phyloP scores from a whole-genome alignment of 1,140 invertebrate species.

The Littorina saxatilis region DNA sequence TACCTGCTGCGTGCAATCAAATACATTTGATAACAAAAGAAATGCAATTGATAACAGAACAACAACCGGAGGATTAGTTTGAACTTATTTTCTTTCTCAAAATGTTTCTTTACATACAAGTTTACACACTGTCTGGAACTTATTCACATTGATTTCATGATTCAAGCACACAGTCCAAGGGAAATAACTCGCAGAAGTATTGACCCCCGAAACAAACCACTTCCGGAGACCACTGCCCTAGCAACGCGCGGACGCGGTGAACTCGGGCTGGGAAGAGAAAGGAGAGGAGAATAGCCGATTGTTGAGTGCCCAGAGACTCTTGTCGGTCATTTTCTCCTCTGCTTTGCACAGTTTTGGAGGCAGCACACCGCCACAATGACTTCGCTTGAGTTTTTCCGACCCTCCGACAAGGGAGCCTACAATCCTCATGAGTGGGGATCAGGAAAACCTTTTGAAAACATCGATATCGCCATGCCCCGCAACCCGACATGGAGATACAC shows the following conservation, averaged over 20 bases:
- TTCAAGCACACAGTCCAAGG: background rate
- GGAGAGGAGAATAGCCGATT: background rate
- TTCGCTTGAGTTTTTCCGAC: conserved; percentile 6
- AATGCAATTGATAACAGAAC: too few relatives aligned
- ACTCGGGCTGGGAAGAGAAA: background rate
- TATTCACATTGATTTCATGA: background rate
- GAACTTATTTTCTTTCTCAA: background rate
- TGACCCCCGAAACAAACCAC: background rate
- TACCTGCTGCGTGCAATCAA: too few relatives aligned
- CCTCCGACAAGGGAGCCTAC: background rate
- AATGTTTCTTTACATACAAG: background rate
- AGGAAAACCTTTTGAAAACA: background rate
- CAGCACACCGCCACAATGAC: background rate
- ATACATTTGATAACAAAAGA: too few relatives aligned
- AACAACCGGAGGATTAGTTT: too few relatives aligned
- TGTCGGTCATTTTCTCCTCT: background rate
- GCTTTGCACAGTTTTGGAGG: background rate
- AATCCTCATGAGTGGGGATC: conserved; percentile 8
- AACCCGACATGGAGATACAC: conserved; percentile 14
- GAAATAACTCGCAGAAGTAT: background rate
- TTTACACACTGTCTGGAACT: background rate
- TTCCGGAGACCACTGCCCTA: conserved; percentile 17
- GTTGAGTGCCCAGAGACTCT: background rate
- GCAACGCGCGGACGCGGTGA: background rate
- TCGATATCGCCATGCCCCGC: background rate